phyloP scores from a whole-genome alignment of 1,140 invertebrate species.

The Drosophila albomicans region DNA sequence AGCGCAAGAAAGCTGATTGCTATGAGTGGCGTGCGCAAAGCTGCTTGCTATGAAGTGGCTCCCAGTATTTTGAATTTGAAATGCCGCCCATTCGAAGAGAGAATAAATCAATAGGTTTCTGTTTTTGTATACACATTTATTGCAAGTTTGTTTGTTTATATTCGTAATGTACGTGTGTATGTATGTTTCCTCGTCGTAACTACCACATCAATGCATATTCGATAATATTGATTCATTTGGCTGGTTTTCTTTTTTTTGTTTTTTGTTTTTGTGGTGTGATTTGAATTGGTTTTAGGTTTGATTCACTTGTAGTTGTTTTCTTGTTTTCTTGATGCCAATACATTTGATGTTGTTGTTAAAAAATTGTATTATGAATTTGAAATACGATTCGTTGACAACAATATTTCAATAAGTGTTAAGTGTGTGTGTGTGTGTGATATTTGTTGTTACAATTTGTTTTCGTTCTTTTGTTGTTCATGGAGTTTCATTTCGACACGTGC shows the following conservation, averaged over 20 bases:
- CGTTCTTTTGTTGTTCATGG: slow-evolving; percentile 32
- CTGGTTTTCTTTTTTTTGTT: slow-evolving; percentile 1
- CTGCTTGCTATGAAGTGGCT: not conserved
- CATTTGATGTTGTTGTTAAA: slow-evolving; percentile 58
- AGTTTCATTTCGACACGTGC: slow-evolving; percentile 38
- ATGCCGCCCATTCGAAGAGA: not conserved
- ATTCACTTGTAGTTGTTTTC: slow-evolving; percentile 1
- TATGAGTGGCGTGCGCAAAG: not conserved
- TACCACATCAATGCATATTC: slow-evolving; percentile 83
- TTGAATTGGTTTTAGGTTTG: slow-evolving; percentile 41
- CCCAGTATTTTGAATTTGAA: slow-evolving; percentile 38
- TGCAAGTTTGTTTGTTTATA: slow-evolving; percentile 80
- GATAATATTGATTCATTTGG: slow-evolving; percentile 43
- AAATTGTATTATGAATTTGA: slow-evolving; percentile 54
- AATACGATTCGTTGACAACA: slow-evolving; percentile 40
- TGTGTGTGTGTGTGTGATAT: slow-evolving; percentile 20
- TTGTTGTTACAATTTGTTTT: slow-evolving; percentile 29
- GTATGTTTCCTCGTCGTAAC: slow-evolving; percentile 72
- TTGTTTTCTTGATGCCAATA: slow-evolving; percentile 20
- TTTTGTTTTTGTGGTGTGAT: not conserved
- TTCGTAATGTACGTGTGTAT: slow-evolving; percentile 68
- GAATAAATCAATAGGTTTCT: not conserved
- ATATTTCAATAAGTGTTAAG: slow-evolving; percentile 19
- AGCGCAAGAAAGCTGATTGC: slow-evolving; percentile 1
- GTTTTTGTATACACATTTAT: slow-evolving; percentile 82